phyloP scores from a whole-genome alignment of 2,888 invertebrate species.

The Proisotoma minuta region DNA sequence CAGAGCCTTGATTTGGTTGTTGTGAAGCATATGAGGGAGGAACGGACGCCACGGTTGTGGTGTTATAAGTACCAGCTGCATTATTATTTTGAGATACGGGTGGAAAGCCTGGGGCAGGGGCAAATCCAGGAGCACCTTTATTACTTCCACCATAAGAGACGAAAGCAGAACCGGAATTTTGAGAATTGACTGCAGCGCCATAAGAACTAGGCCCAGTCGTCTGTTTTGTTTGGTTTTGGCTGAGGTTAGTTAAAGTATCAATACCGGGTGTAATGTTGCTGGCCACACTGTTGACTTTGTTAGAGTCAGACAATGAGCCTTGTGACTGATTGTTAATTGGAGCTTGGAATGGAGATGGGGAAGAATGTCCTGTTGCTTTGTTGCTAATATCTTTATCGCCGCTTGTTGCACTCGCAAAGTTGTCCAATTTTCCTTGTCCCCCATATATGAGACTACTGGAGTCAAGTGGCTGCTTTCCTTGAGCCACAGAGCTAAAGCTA shows the following conservation, averaged over 20 bases:
- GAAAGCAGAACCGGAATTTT: conserved; percentile 44
- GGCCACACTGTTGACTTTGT: conserved; percentile 22
- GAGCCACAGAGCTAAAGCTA: conserved; percentile 42
- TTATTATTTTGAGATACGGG: conserved; percentile 29
- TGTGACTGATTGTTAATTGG: conserved; percentile 31
- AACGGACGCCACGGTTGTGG: conserved; percentile 22
- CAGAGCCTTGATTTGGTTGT: conserved; percentile 32
- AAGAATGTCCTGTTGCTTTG: conserved; percentile 26
- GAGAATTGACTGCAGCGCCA: conserved; percentile 35
- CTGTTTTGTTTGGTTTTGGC: conserved; percentile 34
- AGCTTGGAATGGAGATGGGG: conserved; percentile 45
- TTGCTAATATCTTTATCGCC: conserved; percentile 37
- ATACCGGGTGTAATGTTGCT: conserved; percentile 28
- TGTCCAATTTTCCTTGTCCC: conserved; percentile 30
- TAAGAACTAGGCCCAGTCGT: conserved; percentile 38
- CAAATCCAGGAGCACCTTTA: conserved; percentile 45
- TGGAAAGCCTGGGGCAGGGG: conserved; percentile 45
- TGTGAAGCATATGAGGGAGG: conserved; percentile 32
- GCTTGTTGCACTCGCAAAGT: conserved; percentile 33
- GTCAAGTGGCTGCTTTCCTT: conserved; percentile 26
- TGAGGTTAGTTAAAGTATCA: conserved; percentile 29
- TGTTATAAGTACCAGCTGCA: conserved; percentile 28
- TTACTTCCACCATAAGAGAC: conserved; percentile 30
- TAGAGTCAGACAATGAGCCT: conserved; percentile 8
- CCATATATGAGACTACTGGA: conserved; percentile 42